A percentile compares a stretch with the other conserved stretches of the same genome.
phyloP scores from a whole-genome alignment of 2,888 invertebrate genomes.

The Silvanus unidentatus region DNA sequence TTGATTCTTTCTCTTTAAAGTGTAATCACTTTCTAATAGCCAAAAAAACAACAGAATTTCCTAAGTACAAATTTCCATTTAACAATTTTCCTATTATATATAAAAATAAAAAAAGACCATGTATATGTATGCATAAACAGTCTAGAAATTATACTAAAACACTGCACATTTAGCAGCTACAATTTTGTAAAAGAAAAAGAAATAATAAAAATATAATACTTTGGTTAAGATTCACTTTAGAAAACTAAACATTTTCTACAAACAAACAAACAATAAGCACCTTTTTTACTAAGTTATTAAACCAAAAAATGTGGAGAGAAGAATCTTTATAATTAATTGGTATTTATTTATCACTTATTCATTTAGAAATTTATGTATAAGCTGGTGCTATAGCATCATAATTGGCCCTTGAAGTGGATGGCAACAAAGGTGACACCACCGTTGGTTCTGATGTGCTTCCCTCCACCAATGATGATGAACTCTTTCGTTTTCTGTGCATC shows the following conservation, averaged over 20 bases:
- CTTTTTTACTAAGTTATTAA: not conserved
- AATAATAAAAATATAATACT: conserved; percentile 11
- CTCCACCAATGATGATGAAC: conserved; percentile 18
- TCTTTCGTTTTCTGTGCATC: conserved; percentile 49
- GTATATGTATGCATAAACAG: no score
- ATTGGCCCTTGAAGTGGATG: conserved; percentile 40
- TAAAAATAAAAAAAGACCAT: no score
- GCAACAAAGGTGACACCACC: conserved; percentile 39
- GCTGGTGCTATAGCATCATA: conserved; percentile 42
- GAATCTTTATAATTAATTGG: no score
- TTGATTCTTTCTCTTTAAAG: no score
- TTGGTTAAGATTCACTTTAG: conserved; percentile 13
- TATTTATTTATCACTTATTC: no score
- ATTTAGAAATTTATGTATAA: not conserved
- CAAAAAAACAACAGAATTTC: no score
- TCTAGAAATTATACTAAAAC: no score
- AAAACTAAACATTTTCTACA: not conserved
- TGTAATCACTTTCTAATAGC: no score
- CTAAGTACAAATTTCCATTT: no score
- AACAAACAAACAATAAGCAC: conserved; percentile 4
- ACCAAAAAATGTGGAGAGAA: not conserved
- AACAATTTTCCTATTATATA: no score
- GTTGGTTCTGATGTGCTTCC: conserved; percentile 25
- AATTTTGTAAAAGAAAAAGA: not conserved
- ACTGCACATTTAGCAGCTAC: no score